phyloP scores from a whole-genome alignment of 1,140 invertebrate species.

The Zaprionus davidi region DNA sequence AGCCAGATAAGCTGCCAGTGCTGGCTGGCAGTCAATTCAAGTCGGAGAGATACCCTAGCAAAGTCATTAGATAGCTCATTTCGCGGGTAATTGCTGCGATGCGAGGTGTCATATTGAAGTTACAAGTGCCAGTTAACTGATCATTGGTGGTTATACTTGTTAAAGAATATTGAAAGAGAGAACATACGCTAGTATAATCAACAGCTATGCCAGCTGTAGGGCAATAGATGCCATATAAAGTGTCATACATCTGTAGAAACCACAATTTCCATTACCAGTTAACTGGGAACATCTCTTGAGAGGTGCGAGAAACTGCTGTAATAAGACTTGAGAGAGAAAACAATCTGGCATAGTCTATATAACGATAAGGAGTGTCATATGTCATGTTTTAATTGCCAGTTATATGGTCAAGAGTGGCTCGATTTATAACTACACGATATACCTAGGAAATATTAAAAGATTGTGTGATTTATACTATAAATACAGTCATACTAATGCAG shows the following conservation, averaged over 20 bases:
- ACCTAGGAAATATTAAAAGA: too few species aligned
- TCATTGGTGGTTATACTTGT: not conserved
- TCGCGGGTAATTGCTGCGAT: not conserved
- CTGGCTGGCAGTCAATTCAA: not conserved
- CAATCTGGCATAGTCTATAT: not conserved
- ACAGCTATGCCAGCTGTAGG: not conserved
- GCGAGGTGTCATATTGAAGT: not conserved
- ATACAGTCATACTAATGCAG: not conserved
- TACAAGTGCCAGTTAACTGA: not conserved
- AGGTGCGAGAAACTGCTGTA: not conserved
- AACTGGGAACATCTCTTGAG: not conserved
- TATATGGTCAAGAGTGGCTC: not conserved
- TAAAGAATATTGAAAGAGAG: not conserved
- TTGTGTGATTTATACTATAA: too few species aligned
- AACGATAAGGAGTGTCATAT: not conserved
- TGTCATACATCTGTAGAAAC: not conserved
- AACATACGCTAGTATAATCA: not conserved
- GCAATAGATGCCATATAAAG: not conserved
- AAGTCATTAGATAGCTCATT: not conserved
- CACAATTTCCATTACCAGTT: accelerated
- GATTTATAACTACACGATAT: too few species aligned
- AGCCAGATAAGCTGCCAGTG: conserved; percentile 19
- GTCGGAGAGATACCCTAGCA: not conserved
- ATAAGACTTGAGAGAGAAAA: too few species aligned
- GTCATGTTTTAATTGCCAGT: not conserved